Base-by-base conservation (phyloP, 2,888 invertebrate species). In the Morpho deidamia region DNA sequence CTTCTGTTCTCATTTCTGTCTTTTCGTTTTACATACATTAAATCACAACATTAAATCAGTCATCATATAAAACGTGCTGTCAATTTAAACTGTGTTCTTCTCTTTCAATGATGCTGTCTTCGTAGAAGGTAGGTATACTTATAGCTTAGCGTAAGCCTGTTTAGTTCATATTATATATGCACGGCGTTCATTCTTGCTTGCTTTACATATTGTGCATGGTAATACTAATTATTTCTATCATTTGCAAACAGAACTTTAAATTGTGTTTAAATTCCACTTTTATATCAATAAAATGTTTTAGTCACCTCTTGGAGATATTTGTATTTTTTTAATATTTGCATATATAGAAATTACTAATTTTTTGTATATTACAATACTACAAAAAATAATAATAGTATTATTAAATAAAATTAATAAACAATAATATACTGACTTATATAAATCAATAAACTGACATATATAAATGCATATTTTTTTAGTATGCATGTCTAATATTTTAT, bases 101-200 rank as follows among this genome's bases (percentile, higher is more conserved):
- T 62, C 56, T 60, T 64, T 48, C 60, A 59, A 60, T 60, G 76
- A 78, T 63, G 78, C 78, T 72, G 79, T 66, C 76, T 77, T 65
- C 77, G 60, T 61, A 51, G 54, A 83, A 87, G 87, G 87, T 87
- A 87, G 86, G 86, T 85, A 72, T 71, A 68, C 63, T 62, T 68
- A 74, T 44, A 45, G 62, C 55, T 38, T 37, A 69, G 54, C 52
- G 12, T 44, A 39, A 60, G 72, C 77, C 75, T 75, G 50, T 50
- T 67, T 65, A 68, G 63, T 64, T 64, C 61, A 72, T 69, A 72
- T 55, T 69, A 65, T 54, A 53, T 61, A 68, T 66, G 65, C 63
- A 69, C 64, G 57, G 72, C 73, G 23, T 74, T 75, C 11, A 50
- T 37, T 39, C 14, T 60, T 45, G 59, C 62, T 62, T 49, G 51